phyloP scores from a whole-genome alignment of 2,888 invertebrate species.

The Protula sp. region DNA sequence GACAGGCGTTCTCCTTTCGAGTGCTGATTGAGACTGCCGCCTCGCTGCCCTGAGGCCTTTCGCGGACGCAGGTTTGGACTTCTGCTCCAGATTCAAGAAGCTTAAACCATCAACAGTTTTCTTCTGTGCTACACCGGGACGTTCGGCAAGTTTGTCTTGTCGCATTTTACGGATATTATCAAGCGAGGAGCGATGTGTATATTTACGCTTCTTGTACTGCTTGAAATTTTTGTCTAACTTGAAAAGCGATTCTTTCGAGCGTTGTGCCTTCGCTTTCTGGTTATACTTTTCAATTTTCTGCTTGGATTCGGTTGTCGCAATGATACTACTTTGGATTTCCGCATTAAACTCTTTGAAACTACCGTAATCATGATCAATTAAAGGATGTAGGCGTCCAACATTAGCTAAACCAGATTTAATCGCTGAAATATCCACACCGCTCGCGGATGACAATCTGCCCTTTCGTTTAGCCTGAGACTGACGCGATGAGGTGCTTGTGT shows the following conservation, averaged over 20 bases:
- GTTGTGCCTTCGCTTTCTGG: constrained; percentile 20
- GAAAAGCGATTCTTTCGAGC: constrained; percentile 5
- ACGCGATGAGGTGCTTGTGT: too few species aligned
- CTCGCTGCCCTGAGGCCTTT: background rate
- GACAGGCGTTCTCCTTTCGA: background rate
- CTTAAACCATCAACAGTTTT: background rate
- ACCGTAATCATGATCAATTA: constrained; percentile 33
- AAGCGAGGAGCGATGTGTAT: constrained; percentile 3
- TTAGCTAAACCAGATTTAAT: background rate
- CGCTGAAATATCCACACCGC: background rate
- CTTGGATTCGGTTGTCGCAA: constrained; percentile 25
- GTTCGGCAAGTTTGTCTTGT: background rate
- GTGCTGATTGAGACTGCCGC: background rate
- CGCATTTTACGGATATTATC: background rate
- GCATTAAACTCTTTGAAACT: constrained; percentile 26
- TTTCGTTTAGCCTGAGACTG: background rate
- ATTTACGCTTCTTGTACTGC: constrained; percentile 11
- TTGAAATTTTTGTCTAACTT: background rate
- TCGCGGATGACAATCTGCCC: background rate
- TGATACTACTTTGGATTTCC: constrained; percentile 29
- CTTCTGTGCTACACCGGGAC: background rate
- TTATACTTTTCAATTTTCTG: constrained; percentile 16
- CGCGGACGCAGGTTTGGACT: background rate
- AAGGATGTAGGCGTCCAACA: constrained; percentile 20
- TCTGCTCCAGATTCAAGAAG: background rate